phyloP scores from a whole-genome alignment of 2,888 invertebrate genomes.

The Spodoptera picta region DNA sequence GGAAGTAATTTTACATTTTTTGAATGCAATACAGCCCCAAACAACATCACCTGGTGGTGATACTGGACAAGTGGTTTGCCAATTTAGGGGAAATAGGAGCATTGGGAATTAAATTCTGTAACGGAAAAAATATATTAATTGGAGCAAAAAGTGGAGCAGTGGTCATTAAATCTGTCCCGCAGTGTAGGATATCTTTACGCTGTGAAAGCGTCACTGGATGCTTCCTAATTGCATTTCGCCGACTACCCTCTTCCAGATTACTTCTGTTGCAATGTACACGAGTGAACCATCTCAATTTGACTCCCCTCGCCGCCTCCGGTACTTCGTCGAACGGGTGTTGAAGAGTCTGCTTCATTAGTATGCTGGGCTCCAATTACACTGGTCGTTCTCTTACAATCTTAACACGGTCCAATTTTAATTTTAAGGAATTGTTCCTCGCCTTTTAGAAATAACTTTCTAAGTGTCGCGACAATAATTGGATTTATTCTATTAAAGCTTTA shows the following conservation, averaged over 20 bases:
- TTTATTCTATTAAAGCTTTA: conserved; percentile 36
- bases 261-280: conserved; percentile 69
- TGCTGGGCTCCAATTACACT: conserved; percentile 50
- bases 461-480: conserved; percentile 47
- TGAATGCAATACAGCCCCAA: too few species aligned
- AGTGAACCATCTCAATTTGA: conserved; percentile 59
- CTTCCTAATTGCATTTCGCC: conserved; percentile 71
- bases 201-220: conserved; percentile 61
- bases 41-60: too few species aligned
- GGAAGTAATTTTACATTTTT: too few species aligned
- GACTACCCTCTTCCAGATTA: conserved; percentile 66
- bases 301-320: conserved; percentile 33
- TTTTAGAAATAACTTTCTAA: conserved; percentile 45
- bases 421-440: conserved; percentile 51
- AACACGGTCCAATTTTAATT: conserved; percentile 58
- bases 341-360: conserved; percentile 47
- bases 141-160: too few species aligned
- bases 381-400: conserved; percentile 55
- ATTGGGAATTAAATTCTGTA: too few species aligned
- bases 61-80: too few species aligned
- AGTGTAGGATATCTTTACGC: conserved; percentile 58
- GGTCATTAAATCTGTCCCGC: conserved; percentile 25
- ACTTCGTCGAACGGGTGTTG: conserved; percentile 30
- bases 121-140: neutral
- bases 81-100: too few species aligned